These are phyloP conservation scores for Coluber constrictor DNA, from an alignment of 2,797 vertebrate species.

Conservation along the genomic window DNA sequence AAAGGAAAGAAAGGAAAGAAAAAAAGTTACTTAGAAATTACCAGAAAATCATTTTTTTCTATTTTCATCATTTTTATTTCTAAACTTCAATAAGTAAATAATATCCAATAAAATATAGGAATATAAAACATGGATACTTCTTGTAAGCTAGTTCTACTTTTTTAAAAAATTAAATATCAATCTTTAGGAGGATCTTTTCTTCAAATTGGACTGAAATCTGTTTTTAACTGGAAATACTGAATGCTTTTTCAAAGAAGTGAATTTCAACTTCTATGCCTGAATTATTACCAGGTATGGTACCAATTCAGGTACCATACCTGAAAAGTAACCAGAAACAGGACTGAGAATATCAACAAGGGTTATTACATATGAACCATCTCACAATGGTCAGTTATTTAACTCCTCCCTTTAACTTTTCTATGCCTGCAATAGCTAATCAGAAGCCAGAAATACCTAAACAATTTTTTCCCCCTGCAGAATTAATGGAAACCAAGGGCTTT, in stretches of 20 bases:
- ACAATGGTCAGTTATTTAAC: not conserved
- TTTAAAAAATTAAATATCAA: not conserved
- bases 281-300: too few species aligned
- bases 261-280: not conserved
- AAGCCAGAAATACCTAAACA: not conserved
- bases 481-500: not conserved
- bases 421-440: not conserved
- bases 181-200: constrained; percentile 10
- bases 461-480: not conserved
- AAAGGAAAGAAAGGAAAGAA: not conserved
- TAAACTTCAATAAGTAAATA: not conserved
- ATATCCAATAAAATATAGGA: constrained; percentile 29
- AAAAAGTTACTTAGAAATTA: not conserved
- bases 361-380: not conserved
- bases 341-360: not conserved
- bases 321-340: not conserved
- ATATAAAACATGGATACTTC: accelerated
- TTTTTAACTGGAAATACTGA: not conserved
- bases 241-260: constrained; percentile 23
- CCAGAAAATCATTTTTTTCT: not conserved
- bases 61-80: not conserved
- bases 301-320: not conserved
- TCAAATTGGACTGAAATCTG: not conserved
- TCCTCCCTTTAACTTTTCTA: not conserved
- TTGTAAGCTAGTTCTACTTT: constrained; percentile 12